A percentile compares a stretch with the other conserved stretches of the same genome.
Evolutionary conservation across 2,113 vertebrate species (phyloP).

Genomic region (Prolemur simus): DNA sequence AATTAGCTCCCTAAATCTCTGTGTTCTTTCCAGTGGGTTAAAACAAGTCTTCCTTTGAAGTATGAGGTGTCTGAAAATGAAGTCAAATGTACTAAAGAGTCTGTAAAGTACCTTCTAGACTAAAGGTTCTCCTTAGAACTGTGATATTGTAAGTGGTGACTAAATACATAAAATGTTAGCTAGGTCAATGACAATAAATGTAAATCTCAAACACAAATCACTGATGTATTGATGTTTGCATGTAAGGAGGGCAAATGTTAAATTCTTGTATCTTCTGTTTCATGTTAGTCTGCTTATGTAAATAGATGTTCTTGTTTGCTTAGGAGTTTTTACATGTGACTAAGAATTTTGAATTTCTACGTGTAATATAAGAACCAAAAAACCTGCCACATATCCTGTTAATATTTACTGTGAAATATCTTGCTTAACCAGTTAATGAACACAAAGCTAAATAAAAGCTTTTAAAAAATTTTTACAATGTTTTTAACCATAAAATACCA

Average conservation of each 20-base stretch:
- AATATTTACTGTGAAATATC: background rate
- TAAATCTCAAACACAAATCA: background rate
- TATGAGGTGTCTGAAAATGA: conserved; percentile 7
- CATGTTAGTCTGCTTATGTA: conserved; percentile 4
- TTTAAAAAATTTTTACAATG: background rate
- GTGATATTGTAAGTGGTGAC: background rate
- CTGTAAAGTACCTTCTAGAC: background rate
- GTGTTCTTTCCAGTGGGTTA: background rate
- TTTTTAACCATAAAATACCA: background rate
- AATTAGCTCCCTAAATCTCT: background rate
- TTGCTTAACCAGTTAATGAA: background rate
- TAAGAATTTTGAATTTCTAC: conserved; percentile 30
- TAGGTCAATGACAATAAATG: background rate
- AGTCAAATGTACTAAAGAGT: background rate
- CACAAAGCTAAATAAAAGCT: background rate
- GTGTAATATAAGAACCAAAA: background rate
- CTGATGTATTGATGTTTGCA: background rate
- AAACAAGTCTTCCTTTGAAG: conserved; percentile 27
- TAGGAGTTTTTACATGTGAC: background rate
- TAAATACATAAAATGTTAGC: background rate
- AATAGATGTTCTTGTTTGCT: background rate
- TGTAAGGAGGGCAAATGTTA: background rate
- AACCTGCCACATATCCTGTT: background rate
- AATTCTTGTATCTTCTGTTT: background rate
- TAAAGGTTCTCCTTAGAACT: background rate